phyloP scores from a whole-genome alignment of 2,113 vertebrate species.

The mouse (Mus musculus) region GRCm39 chr14:74132501-74133000 shows the following conservation, averaged over 20 bases:
- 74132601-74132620: neutral
- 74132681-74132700: neutral
- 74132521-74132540: neutral
- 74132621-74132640: neutral
- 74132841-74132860: neutral
- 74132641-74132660: neutral
- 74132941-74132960: neutral
- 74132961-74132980: neutral
- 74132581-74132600: neutral
- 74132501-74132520: neutral
- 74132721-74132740: neutral
- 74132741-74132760: neutral
- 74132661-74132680: neutral
- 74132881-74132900: neutral
- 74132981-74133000: neutral
- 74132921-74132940: neutral
- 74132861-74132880: neutral
- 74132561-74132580: neutral
- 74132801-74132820: constrained; percentile 13
- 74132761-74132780: neutral
- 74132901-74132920: neutral
- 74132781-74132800: neutral
- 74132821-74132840: neutral
- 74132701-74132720: neutral
- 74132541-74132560: constrained; percentile 1